Evolutionary conservation across 2,888 invertebrate species (phyloP), one percentile per base, ranked within the genome.

Genomic region (Euplexia lucipara): DNA sequence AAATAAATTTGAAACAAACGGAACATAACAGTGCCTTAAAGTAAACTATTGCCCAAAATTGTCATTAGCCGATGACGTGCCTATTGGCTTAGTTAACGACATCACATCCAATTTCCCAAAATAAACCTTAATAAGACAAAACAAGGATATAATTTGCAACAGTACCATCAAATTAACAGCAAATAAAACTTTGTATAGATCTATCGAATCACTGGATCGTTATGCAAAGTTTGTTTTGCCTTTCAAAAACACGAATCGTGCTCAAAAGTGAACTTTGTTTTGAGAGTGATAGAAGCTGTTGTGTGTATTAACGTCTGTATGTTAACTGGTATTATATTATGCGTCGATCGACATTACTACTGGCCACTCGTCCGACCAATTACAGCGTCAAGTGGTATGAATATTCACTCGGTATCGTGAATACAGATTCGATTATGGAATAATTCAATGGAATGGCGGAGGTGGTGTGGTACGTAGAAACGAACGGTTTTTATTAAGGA

Each of bases 331-430:
- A 20, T 20, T 44, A 30, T 66, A 70, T 60, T 75, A 65, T 61
- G 72, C 65, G 67, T 71, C 70, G 79, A 82, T 79, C 83, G 81
- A 79, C 70, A 83, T 83, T 81, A 84, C 83, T 81, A 85, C 84
- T 83, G 86, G 84, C 89, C 86, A 86, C 85, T 88, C 87, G 86
- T 84, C 85, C 85, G 84, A 90, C 89, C 91, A 92, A 92, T 93
- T 92, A 92, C 88, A 82, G 84, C 85, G 79, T 87, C 86, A 88
- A 91, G 89, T 87, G 86, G 86, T 86, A 89, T 91, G 91, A 92
- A 92, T 92, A 92, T 92, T 91, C 90, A 90, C 84, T 87, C 85
- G 84, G 74, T 83, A 88, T 87, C 88, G 88, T 82, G 88, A 87
- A 89, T 86, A 84, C 88, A 80, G 85, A 91, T 86, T 89, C 88